These are phyloP conservation scores for Pterophyllum scalare DNA, from an alignment of 2,113 vertebrate species.

Conservation along the genomic window DNA sequence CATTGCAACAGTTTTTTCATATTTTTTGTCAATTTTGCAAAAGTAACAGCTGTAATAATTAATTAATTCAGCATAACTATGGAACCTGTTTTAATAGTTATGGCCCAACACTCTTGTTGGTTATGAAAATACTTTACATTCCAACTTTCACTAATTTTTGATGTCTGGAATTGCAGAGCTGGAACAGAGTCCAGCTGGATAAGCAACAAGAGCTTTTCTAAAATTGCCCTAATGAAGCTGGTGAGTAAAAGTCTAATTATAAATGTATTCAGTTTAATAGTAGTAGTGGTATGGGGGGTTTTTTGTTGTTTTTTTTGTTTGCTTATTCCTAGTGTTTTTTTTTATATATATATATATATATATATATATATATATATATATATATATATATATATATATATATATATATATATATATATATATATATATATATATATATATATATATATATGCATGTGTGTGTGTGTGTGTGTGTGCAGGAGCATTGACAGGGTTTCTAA, in stretches of 20 bases:
- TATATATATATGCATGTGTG: too few relatives aligned
- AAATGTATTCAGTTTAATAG: neutral
- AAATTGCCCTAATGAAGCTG: neutral
- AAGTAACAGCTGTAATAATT: neutral
- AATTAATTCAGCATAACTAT: neutral
- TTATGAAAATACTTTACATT: constrained; percentile 15
- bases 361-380: too few relatives aligned
- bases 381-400: too few relatives aligned
- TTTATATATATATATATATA: too few relatives aligned
- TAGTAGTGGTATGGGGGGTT: too few relatives aligned
- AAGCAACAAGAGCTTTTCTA: neutral
- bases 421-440: too few relatives aligned
- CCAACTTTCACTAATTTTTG: constrained; percentile 1
- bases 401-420: too few relatives aligned
- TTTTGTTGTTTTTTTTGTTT: too few relatives aligned
- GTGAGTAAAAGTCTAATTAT: neutral
- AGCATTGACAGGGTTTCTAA: neutral
- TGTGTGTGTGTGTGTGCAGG: too few relatives aligned
- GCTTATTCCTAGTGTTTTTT: too few relatives aligned
- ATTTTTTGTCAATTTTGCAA: neutral
- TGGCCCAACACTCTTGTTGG: neutral
- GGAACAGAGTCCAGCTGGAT: neutral
- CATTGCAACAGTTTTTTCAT: neutral
- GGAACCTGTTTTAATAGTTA: neutral
- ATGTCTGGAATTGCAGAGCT: constrained; percentile 3